A percentile compares a stretch with the other conserved stretches of the same genome.
These are phyloP conservation scores for Dreissena polymorpha DNA, from an alignment of 1,140 invertebrate species.

Conservation along the genomic window DNA sequence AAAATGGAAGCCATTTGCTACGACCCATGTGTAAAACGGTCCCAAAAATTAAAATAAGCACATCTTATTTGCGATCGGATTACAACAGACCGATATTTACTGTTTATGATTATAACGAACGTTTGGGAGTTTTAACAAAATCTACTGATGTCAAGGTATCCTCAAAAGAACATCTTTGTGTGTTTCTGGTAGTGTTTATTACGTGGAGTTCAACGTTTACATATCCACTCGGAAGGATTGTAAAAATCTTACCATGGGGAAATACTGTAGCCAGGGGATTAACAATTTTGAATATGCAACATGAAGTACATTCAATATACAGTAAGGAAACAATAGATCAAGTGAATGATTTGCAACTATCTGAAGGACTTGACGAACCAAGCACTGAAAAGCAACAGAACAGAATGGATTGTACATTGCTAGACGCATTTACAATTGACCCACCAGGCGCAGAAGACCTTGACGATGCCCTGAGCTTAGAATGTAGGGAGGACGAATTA, in stretches of 20 bases:
- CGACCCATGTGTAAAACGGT: no score
- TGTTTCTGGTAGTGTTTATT: constrained; percentile 34
- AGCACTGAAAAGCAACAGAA: constrained; percentile 75
- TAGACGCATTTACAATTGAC: constrained; percentile 92
- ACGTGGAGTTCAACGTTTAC: constrained; percentile 19
- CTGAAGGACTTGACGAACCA: no score
- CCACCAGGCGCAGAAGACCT: constrained; percentile 97
- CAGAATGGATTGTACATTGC: constrained; percentile 84
- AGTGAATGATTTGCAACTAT: no score
- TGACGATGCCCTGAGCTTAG: constrained; percentile 91
- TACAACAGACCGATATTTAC: constrained; percentile 39
- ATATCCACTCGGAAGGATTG: constrained; percentile 42
- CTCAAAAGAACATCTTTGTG: constrained; percentile 1
- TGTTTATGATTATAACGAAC: constrained; percentile 28
- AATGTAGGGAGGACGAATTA: constrained; percentile 43
- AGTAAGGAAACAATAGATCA: no score
- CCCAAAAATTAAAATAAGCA: constrained; percentile 64
- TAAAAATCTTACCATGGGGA: constrained; percentile 23
- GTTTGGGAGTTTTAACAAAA: background rate
- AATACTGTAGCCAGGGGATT: background rate
- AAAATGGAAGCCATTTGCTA: no score
- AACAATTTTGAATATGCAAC: no score
- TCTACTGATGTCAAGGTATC: no score
- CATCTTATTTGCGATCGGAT: constrained; percentile 19
- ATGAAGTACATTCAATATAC: no score